phyloP scores from a whole-genome alignment of 2,888 invertebrate genomes.

The Pinctada fucata region DNA sequence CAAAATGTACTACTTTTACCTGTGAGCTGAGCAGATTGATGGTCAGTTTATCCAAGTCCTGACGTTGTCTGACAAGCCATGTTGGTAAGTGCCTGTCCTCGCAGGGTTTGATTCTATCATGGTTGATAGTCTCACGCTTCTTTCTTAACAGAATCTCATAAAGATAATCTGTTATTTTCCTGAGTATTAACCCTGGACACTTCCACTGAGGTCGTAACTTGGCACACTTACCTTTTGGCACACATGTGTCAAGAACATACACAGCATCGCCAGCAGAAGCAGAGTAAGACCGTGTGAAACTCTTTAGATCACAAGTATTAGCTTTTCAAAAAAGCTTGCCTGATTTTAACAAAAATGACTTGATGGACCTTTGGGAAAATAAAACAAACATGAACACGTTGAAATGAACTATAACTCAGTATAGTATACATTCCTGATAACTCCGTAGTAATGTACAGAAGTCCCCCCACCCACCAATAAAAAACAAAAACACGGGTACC shows the following conservation, averaged over 20 bases:
- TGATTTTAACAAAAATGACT: too few species aligned
- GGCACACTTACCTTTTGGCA: constrained; percentile 5
- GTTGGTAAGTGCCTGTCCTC: constrained; percentile 11
- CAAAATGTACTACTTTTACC: too few species aligned
- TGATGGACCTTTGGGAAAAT: too few species aligned
- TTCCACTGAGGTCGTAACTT: constrained; percentile 25
- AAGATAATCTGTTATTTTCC: constrained; percentile 14
- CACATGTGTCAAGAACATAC: constrained; percentile 13
- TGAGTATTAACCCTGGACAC: constrained; percentile 12
- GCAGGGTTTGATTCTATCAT: constrained; percentile 22
- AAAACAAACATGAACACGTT: too few species aligned
- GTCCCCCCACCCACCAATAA: too few species aligned
- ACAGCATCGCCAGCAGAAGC: constrained; percentile 9
- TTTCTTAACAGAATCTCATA: neutral
- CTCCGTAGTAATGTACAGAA: too few species aligned
- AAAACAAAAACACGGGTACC: too few species aligned
- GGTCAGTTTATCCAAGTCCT: too few species aligned
- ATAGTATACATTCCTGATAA: too few species aligned
- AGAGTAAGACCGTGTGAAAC: neutral
- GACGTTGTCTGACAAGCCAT: neutral
- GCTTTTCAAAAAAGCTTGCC: too few species aligned
- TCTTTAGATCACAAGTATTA: neutral
- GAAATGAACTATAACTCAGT: too few species aligned
- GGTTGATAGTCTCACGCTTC: constrained; percentile 2
- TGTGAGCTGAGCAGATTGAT: too few species aligned